Base-by-base conservation (phyloP, 2,113 vertebrate genomes). In the Cavia porcellus region DNA sequence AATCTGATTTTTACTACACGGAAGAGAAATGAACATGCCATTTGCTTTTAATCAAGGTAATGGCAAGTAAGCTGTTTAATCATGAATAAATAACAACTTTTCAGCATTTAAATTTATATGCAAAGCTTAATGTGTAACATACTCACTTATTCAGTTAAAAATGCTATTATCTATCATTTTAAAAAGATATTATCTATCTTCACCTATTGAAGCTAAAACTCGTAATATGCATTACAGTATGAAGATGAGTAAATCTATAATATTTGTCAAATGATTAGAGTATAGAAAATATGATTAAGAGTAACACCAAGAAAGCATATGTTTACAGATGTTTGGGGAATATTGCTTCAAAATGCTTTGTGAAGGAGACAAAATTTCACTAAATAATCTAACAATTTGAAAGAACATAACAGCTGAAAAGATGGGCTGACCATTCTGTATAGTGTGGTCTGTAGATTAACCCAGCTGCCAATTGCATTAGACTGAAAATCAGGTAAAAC, bases 21-120 rank as follows among this genome's bases (percentile, higher is more conserved):
- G 50, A 52, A 90, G n/a, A 95, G 24, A 93, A 38, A 68, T 66
- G 19, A 12, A 9, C 2, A 77, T 2, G 38, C 3, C 10, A 70
- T 62, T 97, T 93, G 10, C 25, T 82, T 96, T 94, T 72, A 91
- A 81, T 59, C 19, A 77, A 5, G 14, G 45, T 52, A 86, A 89
- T 68, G 11, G 28, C 15, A 70, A 90, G 28, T 72, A 55, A 35
- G 81, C 32, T 0, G 77, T 9, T 83, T 42, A 77, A 61, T 77
- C 61, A 72, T 81, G 50, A 68, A 79, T 74, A 79, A 57, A 74
- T 75, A 96, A 77, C 89, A 88, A 77, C 15, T 12, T 84, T 80
- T 79, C 47, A 42, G 38, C 17, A 32, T 87, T 95, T 84, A 84
- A 87, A 90, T 93, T 87, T 94, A 22, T 42, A 93, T 91, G n/a